Percentiles rank a stretch among this genome's conserved stretches.
phyloP scores from a whole-genome alignment of 2,888 invertebrate genomes.

The Lycaena phlaeas region DNA sequence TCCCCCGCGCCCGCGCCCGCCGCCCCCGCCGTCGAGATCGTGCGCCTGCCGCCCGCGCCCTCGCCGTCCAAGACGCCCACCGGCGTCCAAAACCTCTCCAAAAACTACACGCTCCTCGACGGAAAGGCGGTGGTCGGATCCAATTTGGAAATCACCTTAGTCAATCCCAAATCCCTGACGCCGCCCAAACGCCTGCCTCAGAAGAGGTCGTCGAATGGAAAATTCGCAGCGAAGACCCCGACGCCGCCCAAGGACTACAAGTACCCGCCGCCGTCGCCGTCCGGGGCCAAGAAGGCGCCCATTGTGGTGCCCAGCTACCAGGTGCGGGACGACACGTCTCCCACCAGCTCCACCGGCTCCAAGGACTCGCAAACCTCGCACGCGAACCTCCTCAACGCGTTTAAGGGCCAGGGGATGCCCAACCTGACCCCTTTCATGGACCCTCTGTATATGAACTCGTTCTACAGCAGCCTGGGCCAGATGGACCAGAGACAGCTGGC shows the following conservation, averaged over 20 bases:
- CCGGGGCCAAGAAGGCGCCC: slow-evolving; percentile 31
- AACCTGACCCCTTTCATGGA: slow-evolving; percentile 42
- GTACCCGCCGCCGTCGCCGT: slow-evolving; percentile 25
- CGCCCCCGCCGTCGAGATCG: slow-evolving; percentile 72
- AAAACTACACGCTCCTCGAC: slow-evolving; percentile 54
- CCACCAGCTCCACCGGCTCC: slow-evolving; percentile 38
- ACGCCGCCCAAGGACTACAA: slow-evolving; percentile 47
- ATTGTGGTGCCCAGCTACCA: slow-evolving; percentile 54
- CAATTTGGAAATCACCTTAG: slow-evolving; percentile 81
- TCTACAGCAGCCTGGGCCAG: slow-evolving; percentile 50
- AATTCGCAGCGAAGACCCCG: slow-evolving; percentile 63
- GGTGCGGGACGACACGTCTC: slow-evolving; percentile 38
- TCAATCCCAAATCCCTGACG: slow-evolving; percentile 58
- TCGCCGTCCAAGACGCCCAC: slow-evolving; percentile 52
- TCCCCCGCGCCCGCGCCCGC: slow-evolving; percentile 25
- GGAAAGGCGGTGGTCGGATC: slow-evolving; percentile 70
- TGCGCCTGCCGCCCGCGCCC: slow-evolving; percentile 53
- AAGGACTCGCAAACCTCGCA: slow-evolving; percentile 24
- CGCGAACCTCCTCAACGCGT: slow-evolving; percentile 19
- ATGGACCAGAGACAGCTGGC: slow-evolving; percentile 58
- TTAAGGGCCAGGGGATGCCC: slow-evolving; percentile 26
- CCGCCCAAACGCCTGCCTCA: slow-evolving; percentile 47
- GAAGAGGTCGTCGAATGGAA: slow-evolving; percentile 70
- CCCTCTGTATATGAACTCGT: slow-evolving; percentile 50
- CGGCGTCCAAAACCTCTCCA: slow-evolving; percentile 56